A percentile compares a stretch with the other conserved stretches of the same genome.
Evolutionary conservation across 2,888 invertebrate species (phyloP).

Genomic region (Eumacrocentrus americanus): DNA sequence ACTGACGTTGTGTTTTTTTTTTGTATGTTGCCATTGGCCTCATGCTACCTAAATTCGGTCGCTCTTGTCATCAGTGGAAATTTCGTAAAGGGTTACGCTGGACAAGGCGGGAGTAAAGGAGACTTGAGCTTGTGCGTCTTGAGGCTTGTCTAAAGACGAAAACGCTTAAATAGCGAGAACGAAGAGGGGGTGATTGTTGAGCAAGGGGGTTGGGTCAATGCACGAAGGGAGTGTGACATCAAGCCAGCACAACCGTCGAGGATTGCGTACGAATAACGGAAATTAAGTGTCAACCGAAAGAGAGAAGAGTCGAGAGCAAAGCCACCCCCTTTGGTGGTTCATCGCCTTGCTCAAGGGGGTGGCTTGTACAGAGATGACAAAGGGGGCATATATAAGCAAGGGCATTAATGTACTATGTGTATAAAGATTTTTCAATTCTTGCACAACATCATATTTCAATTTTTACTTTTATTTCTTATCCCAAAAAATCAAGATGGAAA

Average conservation of each 20-base stretch:
- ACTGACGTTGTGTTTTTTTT: constrained; percentile 10
- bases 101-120: constrained; percentile 7
- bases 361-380: too few relatives aligned
- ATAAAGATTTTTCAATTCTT: too few relatives aligned
- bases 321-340: constrained; percentile 17
- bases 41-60: constrained; percentile 13
- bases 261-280: constrained; percentile 60
- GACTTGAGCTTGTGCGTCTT: constrained; percentile 17
- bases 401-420: too few relatives aligned
- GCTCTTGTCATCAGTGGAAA: constrained; percentile 9
- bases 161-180: constrained; percentile 50
- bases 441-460: too few relatives aligned
- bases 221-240: constrained; percentile 47
- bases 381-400: too few relatives aligned
- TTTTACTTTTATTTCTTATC: too few relatives aligned
- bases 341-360: too few relatives aligned
- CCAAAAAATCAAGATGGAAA: too few relatives aligned
- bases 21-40: constrained; percentile 4
- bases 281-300: constrained; percentile 61
- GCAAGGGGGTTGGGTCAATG: constrained; percentile 38
- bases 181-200: constrained; percentile 44
- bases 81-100: constrained; percentile 5
- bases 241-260: constrained; percentile 44
- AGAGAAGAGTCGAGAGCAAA: constrained; percentile 40
- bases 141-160: constrained; percentile 26